phyloP scores from a whole-genome alignment of 2,113 vertebrate genomes.

The Pyxicephalus adspersus region DNA sequence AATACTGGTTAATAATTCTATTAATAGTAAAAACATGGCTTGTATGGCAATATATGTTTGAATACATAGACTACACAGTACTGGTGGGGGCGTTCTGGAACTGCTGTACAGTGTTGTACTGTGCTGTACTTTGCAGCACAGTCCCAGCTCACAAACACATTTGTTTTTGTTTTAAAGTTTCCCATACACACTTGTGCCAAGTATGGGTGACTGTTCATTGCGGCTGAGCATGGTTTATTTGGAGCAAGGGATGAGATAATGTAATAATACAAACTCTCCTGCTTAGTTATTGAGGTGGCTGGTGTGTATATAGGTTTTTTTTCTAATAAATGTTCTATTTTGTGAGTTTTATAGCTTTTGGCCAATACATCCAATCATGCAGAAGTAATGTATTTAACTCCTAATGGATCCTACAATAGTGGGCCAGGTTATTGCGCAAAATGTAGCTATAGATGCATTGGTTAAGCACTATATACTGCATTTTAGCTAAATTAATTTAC shows the following conservation, averaged over 20 bases:
- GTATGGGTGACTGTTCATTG: slow-evolving; percentile 72
- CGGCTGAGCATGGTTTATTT: slow-evolving; percentile 71
- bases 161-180: slow-evolving; percentile 81
- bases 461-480: too few species aligned
- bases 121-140: slow-evolving; percentile 68
- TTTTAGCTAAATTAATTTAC: too few species aligned
- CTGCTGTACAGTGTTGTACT: slow-evolving; percentile 55
- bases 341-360: not conserved
- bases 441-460: too few species aligned
- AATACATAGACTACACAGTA: not conserved
- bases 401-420: not conserved
- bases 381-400: not conserved
- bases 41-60: too few species aligned
- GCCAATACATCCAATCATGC: not conserved
- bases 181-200: slow-evolving; percentile 76
- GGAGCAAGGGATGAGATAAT: slow-evolving; percentile 66
- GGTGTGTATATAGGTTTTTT: not conserved
- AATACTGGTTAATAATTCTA: too few species aligned
- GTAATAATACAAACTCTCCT: slow-evolving; percentile 15
- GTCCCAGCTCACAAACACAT: slow-evolving; percentile 75
- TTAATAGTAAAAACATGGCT: too few species aligned
- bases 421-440: too few species aligned
- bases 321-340: slow-evolving; percentile 10
- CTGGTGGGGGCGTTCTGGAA: slow-evolving; percentile 71
- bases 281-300: slow-evolving; percentile 18